A percentile compares a stretch with the other conserved stretches of the same genome.
phyloP scores from a whole-genome alignment of 2,888 invertebrate genomes.

The Archips crataeganus region DNA sequence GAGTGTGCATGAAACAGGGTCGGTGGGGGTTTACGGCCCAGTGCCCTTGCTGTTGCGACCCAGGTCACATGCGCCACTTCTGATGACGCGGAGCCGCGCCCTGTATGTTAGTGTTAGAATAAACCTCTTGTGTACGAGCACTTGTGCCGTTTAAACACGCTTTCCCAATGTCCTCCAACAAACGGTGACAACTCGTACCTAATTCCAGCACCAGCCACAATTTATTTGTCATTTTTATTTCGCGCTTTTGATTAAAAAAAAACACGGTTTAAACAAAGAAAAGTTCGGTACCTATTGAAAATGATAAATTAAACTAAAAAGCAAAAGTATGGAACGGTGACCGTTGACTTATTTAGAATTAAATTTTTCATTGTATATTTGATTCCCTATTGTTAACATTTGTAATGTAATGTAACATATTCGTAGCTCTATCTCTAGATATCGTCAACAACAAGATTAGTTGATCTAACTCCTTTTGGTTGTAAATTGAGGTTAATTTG shows the following conservation, averaged over 20 bases:
- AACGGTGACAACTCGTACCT: not conserved
- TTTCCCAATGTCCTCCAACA: conserved; percentile 14
- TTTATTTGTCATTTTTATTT: not conserved
- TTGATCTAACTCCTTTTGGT: not conserved
- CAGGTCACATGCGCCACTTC: conserved; percentile 53
- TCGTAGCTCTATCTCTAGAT: not conserved
- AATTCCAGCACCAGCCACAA: not conserved
- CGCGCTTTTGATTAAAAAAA: not conserved
- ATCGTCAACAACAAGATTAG: not conserved
- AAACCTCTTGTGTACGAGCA: conserved; percentile 36
- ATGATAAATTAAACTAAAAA: not conserved
- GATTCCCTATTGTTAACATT: too few species aligned
- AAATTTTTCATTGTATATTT: too few species aligned
- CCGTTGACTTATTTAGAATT: too few species aligned
- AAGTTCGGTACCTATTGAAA: not conserved
- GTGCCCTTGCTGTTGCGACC: conserved; percentile 59
- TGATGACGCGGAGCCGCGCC: conserved; percentile 50
- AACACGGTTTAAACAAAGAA: not conserved
- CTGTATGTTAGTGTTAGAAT: conserved; percentile 44
- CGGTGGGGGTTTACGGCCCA: conserved; percentile 52
- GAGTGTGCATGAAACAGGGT: conserved; percentile 32
- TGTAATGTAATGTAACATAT: too few species aligned
- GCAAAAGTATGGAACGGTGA: not conserved
- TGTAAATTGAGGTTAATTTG: not conserved
- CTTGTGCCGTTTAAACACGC: conserved; percentile 26